Base-by-base conservation (phyloP, 1,140 invertebrate genomes). In the Limonius californicus region DNA sequence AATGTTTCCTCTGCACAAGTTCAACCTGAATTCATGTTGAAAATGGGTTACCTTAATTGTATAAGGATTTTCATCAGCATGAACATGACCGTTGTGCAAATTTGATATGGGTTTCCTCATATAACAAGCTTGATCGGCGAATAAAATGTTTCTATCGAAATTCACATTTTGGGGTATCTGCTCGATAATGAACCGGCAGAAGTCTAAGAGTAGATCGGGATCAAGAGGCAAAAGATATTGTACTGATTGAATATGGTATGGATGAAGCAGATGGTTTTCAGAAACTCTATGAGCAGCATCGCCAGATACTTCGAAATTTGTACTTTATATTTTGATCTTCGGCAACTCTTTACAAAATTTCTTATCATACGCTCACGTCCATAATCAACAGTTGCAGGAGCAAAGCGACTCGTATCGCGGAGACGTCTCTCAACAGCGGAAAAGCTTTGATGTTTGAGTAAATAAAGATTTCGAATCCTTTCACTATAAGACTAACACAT, bases 1-100 rank as follows among this genome's bases (percentile, higher is more conserved):
- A n/a, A 62, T 56, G 32, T 56, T 35, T 35, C 60, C 53, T 27
- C 19, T 15, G 39, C 60, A 30, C 18, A 62, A 32, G 43, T 61
- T 61, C 27, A 61, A 43, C 18, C 39, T 56, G 20, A 42, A 55
- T 47, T 61, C 30, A 47, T 56, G 60, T 30, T 61, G 47, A 35
- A 2, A 61, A 19, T 54, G 47, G n/a, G 47, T 18, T 19, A 21
- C 7, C 14, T 2, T 20, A 27, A 0, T 7, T 23, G 19, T 19
- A 30, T 60, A 14, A 2, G 23, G 47, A 54, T 39, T 27, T 18
- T 30, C 27, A 19, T 39, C 45, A 12, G 30, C 27, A 32, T 55
- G 19, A 7, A 50, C 45, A 50, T 50, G 45, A 19, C 19, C 45
- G 3, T 39, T 39, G 35, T 14, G n/a, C 7, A 50, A 21, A n/a